Evolutionary conservation across 2,888 invertebrate genomes (phyloP), one percentile per base, ranked within the genome.

Genomic region (Holacanthella duospinosa): DNA sequence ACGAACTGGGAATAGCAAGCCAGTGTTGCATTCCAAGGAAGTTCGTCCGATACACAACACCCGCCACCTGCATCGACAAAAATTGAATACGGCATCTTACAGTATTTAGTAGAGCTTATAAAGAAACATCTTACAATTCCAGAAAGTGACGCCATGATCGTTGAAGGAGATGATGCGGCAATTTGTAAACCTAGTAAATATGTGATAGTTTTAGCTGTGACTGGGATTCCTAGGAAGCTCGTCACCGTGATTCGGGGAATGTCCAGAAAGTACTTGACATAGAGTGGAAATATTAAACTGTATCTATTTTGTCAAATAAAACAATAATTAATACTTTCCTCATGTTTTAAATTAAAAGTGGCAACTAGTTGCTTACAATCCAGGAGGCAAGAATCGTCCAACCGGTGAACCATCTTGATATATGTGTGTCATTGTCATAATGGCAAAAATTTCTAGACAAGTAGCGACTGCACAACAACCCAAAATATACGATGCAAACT

Each of bases 111-210:
- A 6, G 27, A 6, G 6, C n/a, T 16, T n/a, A 12, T 24, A 4
- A 27, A 12, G 29, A 56, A 12, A 12, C 16, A 26, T 67, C 78
- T 76, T 74, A 80, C 80, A 64, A 80, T 72, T 48, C 79, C 79
- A 74, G 78, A 78, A 2, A 75, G 29, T 4, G 78, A 77, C 36
- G 79, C 75, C 48, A 79, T 66, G 6, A 76, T 68, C 2, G 79
- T 77, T 43, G 78, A 77, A 43, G 75, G 69, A 26, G 79, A 78
- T 9, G 76, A 74, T 48, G 74, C 73, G 61, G 75, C 75, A 64
- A 80, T 78, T 76, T 81, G 81, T 28, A 81, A 74, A 2, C 81
- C 81, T 19, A 81, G 74, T 19, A 81, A 75, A 70, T 81, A 81
- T 2, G 79, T 79, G 57, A 81, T 74, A 2, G 80, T 80, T 72